Percentiles rank a stretch among this genome's conserved stretches.
These are phyloP conservation scores for Phenganax stokvisi DNA, from an alignment of 92 coral and sea anemone genomes.

Conservation along the genomic window DNA sequence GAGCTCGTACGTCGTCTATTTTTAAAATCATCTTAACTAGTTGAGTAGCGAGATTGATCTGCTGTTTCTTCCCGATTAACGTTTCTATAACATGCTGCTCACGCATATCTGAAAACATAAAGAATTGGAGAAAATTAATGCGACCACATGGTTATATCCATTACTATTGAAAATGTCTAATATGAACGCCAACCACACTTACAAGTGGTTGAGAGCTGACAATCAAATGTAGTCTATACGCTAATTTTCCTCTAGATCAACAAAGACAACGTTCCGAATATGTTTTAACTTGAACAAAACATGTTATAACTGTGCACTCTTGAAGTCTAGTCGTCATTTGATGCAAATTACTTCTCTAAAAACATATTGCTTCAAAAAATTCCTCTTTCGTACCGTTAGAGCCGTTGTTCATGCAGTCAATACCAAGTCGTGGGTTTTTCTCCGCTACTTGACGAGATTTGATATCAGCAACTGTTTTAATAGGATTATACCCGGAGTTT, in stretches of 20 bases:
- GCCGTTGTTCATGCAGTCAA: conserved; percentile 90
- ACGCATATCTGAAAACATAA: conserved; percentile 71
- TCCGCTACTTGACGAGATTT: conserved; percentile 95
- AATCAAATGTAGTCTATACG: background rate
- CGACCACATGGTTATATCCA: no score
- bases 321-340: background rate
- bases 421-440: conserved; percentile 82
- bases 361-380: background rate
- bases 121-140: background rate
- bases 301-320: background rate
- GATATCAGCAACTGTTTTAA: conserved; percentile 90
- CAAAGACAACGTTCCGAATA: background rate
- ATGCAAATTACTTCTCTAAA: background rate
- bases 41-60: conserved; percentile 90
- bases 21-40: conserved; percentile 96
- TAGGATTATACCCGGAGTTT: conserved; percentile 88
- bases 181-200: no score
- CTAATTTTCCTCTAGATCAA: background rate
- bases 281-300: background rate
- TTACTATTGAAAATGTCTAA: no score
- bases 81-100: conserved; percentile 94
- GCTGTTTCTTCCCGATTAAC: conserved; percentile 94
- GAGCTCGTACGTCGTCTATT: conserved; percentile 88
- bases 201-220: no score
- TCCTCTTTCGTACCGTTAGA: conserved; percentile 59